Conservation (phyloP, 1,140 invertebrate species). For the Aphaenogaster ashmeadi region DNA sequence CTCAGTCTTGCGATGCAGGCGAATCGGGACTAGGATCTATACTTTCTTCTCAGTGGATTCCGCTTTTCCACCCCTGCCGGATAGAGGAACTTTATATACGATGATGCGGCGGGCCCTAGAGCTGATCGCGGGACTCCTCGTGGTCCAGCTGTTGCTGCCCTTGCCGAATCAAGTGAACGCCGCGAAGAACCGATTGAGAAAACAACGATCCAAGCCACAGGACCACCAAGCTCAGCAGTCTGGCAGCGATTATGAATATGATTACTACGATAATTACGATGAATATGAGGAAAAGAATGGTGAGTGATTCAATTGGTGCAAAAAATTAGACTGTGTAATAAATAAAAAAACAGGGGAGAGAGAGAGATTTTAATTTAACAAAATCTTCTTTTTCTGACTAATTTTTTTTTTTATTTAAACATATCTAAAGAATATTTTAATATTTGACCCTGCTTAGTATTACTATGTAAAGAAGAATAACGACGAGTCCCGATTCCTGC, state of each 20-base stretch:
- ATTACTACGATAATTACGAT: constrained; percentile 78
- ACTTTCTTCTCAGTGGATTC: neutral
- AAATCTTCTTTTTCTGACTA: neutral
- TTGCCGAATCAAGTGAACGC: constrained; percentile 54
- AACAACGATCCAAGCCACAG: constrained; percentile 72
- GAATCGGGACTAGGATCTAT: constrained; percentile 69
- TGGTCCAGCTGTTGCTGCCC: constrained; percentile 64
- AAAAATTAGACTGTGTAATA: neutral
- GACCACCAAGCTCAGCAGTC: constrained; percentile 72
- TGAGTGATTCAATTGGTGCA: constrained; percentile 55
- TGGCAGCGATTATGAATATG: constrained; percentile 71
- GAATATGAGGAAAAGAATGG: constrained; percentile 81
- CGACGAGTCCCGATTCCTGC: neutral
- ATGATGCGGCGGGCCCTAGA: constrained; percentile 68
- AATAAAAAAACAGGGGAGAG: neutral
- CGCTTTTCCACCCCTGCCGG: constrained; percentile 10
- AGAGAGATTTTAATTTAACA: neutral
- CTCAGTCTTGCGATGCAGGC: constrained; percentile 78
- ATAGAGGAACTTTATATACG: constrained; percentile 35
- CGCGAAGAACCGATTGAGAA: constrained; percentile 66
- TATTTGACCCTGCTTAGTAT: neutral
- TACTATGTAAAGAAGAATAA: neutral
- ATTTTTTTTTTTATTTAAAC: neutral
- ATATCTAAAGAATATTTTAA: neutral
- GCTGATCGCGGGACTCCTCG: constrained; percentile 62